A percentile compares a stretch with the other conserved stretches of the same genome.
These are phyloP conservation scores for Orius laevigatus DNA, from an alignment of 1,140 invertebrate genomes.

Conservation along the genomic window DNA sequence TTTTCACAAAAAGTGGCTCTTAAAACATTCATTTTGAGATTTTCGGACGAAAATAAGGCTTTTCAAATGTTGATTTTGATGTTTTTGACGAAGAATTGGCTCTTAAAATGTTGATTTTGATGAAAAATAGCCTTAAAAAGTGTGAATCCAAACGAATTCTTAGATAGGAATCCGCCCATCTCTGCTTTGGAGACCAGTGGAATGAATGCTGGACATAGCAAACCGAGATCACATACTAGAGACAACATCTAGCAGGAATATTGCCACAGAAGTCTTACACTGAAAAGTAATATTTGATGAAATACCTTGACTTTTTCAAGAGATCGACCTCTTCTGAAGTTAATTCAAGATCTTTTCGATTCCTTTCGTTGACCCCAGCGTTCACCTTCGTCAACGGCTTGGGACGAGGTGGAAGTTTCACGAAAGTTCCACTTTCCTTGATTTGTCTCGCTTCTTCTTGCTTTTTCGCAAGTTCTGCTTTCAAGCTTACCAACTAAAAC, in stretches of 20 bases:
- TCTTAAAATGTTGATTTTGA: too few relatives aligned
- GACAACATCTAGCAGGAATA: background rate
- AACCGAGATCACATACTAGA: too few relatives aligned
- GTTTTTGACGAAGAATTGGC: too few relatives aligned
- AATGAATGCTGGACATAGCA: too few relatives aligned
- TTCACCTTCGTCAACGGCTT: conserved; percentile 20
- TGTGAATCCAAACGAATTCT: too few relatives aligned
- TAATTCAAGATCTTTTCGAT: conserved; percentile 31
- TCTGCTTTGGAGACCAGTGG: background rate
- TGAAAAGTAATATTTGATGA: conserved; percentile 13
- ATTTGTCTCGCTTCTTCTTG: conserved; percentile 53
- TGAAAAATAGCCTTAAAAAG: too few relatives aligned
- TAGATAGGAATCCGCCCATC: background rate
- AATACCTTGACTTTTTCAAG: conserved; percentile 42
- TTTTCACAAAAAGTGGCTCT: too few relatives aligned
- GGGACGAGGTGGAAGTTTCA: conserved; percentile 26
- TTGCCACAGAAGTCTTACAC: conserved; percentile 1
- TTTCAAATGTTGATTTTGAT: too few relatives aligned
- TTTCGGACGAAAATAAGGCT: too few relatives aligned
- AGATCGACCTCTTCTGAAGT: conserved; percentile 39
- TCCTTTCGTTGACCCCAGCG: conserved; percentile 31
- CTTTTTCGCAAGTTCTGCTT: conserved; percentile 60
- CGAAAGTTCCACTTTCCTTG: conserved; percentile 33
- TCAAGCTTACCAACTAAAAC: conserved; percentile 43
- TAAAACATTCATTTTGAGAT: too few relatives aligned